Percentiles rank a stretch among this genome's conserved stretches.
Conservation (phyloP, 64 coral and sea anemone species). For the Montipora efflorescens region DNA sequence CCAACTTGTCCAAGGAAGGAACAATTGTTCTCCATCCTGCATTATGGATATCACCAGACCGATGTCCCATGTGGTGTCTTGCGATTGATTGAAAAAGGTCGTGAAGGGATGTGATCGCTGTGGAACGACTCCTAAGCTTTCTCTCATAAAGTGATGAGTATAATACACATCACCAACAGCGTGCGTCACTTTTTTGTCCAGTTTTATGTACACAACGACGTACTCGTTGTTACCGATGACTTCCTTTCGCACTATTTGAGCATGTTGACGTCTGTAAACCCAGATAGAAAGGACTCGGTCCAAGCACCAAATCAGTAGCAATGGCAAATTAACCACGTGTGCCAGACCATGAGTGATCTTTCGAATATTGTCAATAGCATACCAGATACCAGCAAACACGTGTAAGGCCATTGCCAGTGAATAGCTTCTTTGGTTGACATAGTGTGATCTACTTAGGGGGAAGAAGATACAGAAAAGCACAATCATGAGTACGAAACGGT, state of each 20-base stretch:
- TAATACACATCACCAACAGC: slow-evolving; percentile 70
- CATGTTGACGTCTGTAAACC: slow-evolving; percentile 49
- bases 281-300: slow-evolving; percentile 59
- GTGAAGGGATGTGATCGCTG: slow-evolving; percentile 78
- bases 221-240: slow-evolving; percentile 73
- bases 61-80: slow-evolving; percentile 66
- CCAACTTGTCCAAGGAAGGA: slow-evolving; percentile 76
- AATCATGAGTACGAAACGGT: slow-evolving; percentile 67
- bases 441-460: slow-evolving; percentile 71
- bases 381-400: slow-evolving; percentile 65
- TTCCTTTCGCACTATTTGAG: slow-evolving; percentile 33
- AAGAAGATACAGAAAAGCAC: slow-evolving; percentile 68
- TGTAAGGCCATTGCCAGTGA: slow-evolving; percentile 67
- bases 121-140: slow-evolving; percentile 22
- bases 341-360: slow-evolving; percentile 76
- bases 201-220: slow-evolving; percentile 51
- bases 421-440: slow-evolving; percentile 70
- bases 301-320: slow-evolving; percentile 70
- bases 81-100: slow-evolving; percentile 57
- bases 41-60: slow-evolving; percentile 65
- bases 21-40: slow-evolving; percentile 54
- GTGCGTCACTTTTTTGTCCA: background rate
- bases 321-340: slow-evolving; percentile 61
- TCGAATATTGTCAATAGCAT: slow-evolving; percentile 72
- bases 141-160: slow-evolving; percentile 34